phyloP scores from a whole-genome alignment of 2,797 vertebrate species.

The Falco concolor region DNA sequence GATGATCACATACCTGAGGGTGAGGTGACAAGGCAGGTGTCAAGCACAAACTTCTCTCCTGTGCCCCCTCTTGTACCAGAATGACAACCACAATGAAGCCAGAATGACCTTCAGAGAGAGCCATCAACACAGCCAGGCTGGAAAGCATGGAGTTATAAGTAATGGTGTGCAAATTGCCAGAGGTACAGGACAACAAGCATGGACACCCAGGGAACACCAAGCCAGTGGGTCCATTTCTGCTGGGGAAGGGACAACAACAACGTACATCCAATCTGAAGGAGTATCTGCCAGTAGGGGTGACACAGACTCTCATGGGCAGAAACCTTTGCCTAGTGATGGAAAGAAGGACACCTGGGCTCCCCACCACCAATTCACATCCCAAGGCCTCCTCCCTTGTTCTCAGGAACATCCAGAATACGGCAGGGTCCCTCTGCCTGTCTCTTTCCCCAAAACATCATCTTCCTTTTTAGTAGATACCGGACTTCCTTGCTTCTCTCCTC shows the following conservation, averaged over 20 bases:
- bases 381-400: not conserved
- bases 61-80: not conserved
- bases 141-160: not conserved
- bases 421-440: not conserved
- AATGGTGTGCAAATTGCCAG: not conserved
- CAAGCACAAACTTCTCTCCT: not conserved
- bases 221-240: not conserved
- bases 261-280: not conserved
- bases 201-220: not conserved
- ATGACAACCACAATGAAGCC: not conserved
- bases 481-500: not conserved
- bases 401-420: not conserved
- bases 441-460: not conserved
- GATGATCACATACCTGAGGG: constrained; percentile 85
- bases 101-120: constrained; percentile 19
- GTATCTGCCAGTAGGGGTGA: not conserved
- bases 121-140: not conserved
- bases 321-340: not conserved
- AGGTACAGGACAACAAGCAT: not conserved
- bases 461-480: not conserved
- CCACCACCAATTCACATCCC: not conserved
- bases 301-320: not conserved
- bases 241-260: not conserved
- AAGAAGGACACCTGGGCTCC: not conserved
- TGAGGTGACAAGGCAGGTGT: not conserved